Conservation (phyloP, 2,113 vertebrate species). For the Aplodontia rufa region DNA sequence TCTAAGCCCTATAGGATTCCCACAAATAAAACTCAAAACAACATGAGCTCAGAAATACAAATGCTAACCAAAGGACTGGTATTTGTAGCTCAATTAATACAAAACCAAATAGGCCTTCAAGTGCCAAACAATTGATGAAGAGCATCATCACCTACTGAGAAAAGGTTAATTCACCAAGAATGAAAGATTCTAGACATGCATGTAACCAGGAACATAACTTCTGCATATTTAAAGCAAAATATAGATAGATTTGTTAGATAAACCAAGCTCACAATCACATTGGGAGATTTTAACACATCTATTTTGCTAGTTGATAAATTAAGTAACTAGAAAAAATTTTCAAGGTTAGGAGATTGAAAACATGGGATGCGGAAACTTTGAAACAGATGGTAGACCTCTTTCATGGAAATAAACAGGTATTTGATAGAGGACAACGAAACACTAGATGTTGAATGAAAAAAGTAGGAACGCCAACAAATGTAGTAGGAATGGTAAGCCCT, state of each 20-base stretch:
- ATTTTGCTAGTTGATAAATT: background rate
- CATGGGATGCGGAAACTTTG: background rate
- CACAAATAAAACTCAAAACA: conserved; percentile 51
- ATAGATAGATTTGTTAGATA: background rate
- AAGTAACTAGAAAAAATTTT: background rate
- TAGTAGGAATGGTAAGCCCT: background rate
- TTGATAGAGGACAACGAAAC: background rate
- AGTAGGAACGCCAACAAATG: background rate
- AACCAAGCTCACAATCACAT: background rate
- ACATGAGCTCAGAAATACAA: conserved; percentile 38
- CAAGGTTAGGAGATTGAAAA: background rate
- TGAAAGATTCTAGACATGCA: background rate
- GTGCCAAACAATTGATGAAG: background rate
- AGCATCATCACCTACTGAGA: background rate
- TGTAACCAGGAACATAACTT: background rate
- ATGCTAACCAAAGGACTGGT: background rate
- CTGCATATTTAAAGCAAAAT: background rate
- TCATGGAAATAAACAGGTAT: background rate
- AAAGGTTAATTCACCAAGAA: conserved; percentile 10
- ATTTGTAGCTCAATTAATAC: background rate
- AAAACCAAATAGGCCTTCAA: background rate
- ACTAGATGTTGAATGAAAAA: background rate
- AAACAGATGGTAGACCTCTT: background rate
- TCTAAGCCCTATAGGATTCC: background rate
- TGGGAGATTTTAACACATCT: background rate